A percentile compares a stretch with the other conserved stretches of the same genome.
These are phyloP conservation scores for Triplophysa dalaica DNA, from an alignment of 2,113 vertebrate species.

Conservation along the genomic window DNA sequence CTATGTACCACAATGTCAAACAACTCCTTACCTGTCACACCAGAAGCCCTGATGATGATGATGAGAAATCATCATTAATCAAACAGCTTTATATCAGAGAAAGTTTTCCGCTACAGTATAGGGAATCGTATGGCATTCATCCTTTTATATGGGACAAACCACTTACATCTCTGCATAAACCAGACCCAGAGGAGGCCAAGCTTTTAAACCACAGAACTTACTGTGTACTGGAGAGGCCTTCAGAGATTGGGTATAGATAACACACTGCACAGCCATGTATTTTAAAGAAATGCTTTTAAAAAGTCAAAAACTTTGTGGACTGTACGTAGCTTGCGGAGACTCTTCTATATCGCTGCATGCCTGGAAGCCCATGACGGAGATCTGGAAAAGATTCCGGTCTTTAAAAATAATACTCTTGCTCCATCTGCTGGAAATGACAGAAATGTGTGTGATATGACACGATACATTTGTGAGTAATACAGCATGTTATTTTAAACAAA, in stretches of 20 bases:
- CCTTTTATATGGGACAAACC: slow-evolving; percentile 48
- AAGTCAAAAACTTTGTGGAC: not conserved
- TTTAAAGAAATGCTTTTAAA: not conserved
- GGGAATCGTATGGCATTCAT: not conserved
- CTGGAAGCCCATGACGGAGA: slow-evolving; percentile 32
- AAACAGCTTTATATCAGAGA: not conserved
- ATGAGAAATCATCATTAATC: too few relatives aligned
- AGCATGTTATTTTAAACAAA: too few relatives aligned
- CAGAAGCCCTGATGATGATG: slow-evolving; percentile 60
- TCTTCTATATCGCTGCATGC: too few relatives aligned
- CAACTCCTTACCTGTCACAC: slow-evolving; percentile 57
- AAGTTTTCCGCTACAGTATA: not conserved
- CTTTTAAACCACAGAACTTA: slow-evolving; percentile 63
- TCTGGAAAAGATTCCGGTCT: not conserved
- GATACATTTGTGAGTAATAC: too few relatives aligned
- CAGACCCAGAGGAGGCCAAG: slow-evolving; percentile 52
- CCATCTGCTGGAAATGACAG: slow-evolving; percentile 34
- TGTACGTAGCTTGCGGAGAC: too few relatives aligned
- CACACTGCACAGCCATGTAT: not conserved
- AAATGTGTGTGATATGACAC: not conserved
- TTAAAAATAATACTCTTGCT: slow-evolving; percentile 22
- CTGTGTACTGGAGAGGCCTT: slow-evolving; percentile 49
- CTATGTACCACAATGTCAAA: slow-evolving; percentile 55
- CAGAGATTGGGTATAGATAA: slow-evolving; percentile 33
- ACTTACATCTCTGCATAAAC: slow-evolving; percentile 28